Evolutionary conservation across 53 echinoderm and acorn worm species (phyloP).

Genomic region (Holothuria scabra): DNA sequence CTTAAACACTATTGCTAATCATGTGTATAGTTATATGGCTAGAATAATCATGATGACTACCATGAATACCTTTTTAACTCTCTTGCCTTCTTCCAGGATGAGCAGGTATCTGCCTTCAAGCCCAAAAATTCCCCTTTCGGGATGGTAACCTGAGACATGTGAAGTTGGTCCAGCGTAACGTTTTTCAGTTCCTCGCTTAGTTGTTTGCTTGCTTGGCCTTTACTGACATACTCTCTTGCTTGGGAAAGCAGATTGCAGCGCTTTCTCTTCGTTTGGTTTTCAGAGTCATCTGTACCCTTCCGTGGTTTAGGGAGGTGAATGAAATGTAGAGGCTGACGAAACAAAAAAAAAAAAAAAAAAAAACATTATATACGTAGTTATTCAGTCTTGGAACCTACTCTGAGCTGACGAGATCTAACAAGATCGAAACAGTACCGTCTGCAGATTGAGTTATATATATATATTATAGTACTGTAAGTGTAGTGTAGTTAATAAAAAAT

Average conservation of each 20-base stretch:
- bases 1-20: too few relatives aligned
- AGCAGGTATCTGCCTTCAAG: constrained; percentile 7
- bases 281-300: background rate
- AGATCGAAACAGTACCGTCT: too few relatives aligned
- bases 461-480: too few relatives aligned
- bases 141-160: background rate
- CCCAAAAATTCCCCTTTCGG: constrained; percentile 24
- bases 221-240: constrained; percentile 1
- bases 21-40: too few relatives aligned
- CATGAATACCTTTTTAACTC: constrained; percentile 4
- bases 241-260: background rate
- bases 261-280: background rate
- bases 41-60: too few relatives aligned
- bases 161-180: background rate
- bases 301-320: constrained; percentile 11
- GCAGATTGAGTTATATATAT: too few relatives aligned
- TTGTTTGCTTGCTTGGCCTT: background rate
- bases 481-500: too few relatives aligned
- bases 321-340: background rate
- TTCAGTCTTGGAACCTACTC: too few relatives aligned
- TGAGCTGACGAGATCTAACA: too few relatives aligned
- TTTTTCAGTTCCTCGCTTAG: background rate
- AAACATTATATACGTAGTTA: too few relatives aligned
- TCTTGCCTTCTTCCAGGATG: constrained; percentile 21
- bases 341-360: too few relatives aligned